A percentile compares a stretch with the other conserved stretches of the same genome.
These are phyloP conservation scores for Bicyclus anynana DNA, from an alignment of 1,140 invertebrate species.

Conservation along the genomic window DNA sequence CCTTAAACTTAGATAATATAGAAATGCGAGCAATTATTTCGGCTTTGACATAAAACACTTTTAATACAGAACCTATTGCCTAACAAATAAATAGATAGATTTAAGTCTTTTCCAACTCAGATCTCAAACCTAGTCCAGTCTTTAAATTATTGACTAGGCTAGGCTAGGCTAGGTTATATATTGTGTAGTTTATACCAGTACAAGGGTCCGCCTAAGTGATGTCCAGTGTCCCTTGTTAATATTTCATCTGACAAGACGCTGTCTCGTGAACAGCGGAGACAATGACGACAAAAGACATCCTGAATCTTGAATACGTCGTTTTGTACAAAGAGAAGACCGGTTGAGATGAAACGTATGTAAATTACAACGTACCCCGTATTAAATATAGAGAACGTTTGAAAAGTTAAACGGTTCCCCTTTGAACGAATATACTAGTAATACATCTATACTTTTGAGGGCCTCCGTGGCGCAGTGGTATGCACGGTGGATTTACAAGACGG, in stretches of 20 bases:
- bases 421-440: background rate
- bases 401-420: background rate
- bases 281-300: slow-evolving; percentile 4
- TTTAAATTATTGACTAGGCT: too few relatives aligned
- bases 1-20: too few relatives aligned
- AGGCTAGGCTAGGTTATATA: too few relatives aligned
- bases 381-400: background rate
- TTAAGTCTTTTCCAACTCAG: too few relatives aligned
- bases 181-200: background rate
- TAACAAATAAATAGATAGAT: too few relatives aligned
- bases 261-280: background rate
- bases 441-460: background rate
- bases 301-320: slow-evolving; percentile 4
- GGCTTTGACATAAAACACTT: too few relatives aligned
- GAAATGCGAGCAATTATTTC: too few relatives aligned
- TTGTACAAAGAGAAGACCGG: slow-evolving; percentile 2
- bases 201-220: background rate
- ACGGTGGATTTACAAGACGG: too few relatives aligned
- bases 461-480: too few relatives aligned
- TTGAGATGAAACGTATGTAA: slow-evolving; percentile 6
- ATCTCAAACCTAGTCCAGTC: too few relatives aligned
- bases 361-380: slow-evolving; percentile 1
- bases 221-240: background rate
- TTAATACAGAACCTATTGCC: too few relatives aligned
- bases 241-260: slow-evolving; percentile 1